Conservation (phyloP, 2,888 invertebrate genomes). For the Ceriagrion tenellum region DNA sequence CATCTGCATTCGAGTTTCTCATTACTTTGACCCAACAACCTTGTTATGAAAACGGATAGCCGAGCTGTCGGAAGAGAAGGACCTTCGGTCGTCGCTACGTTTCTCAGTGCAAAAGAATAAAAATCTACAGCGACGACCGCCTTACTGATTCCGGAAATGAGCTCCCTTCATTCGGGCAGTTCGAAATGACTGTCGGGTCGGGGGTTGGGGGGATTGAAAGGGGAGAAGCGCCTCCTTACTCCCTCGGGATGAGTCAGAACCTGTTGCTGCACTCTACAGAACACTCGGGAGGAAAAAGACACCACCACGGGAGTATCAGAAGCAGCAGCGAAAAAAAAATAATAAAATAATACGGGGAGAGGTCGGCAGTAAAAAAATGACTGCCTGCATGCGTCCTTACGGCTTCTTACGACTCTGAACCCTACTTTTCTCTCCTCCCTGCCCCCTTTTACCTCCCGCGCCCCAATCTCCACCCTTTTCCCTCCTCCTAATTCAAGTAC, state of each 20-base stretch:
- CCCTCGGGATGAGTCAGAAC: conserved; percentile 47
- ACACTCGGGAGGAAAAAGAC: conserved; percentile 46
- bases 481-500: not conserved
- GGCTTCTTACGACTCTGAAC: conserved; percentile 61
- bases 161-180: not conserved
- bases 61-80: not conserved
- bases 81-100: not conserved
- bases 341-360: conserved; percentile 41
- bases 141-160: conserved; percentile 29
- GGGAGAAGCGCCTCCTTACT: not conserved
- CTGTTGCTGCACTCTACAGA: conserved; percentile 57
- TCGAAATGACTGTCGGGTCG: not conserved
- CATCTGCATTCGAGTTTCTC: too few species aligned
- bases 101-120: not conserved
- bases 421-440: conserved; percentile 15
- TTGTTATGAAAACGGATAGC: too few species aligned
- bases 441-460: not conserved
- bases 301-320: conserved; percentile 24
- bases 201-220: not conserved
- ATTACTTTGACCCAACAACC: too few species aligned
- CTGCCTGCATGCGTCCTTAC: conserved; percentile 64
- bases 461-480: not conserved
- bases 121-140: not conserved
- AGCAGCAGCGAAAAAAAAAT: conserved; percentile 40
- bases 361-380: conserved; percentile 67